Conservation (phyloP, 2,888 invertebrate genomes). For the Caenorhabditis uteleia region DNA sequence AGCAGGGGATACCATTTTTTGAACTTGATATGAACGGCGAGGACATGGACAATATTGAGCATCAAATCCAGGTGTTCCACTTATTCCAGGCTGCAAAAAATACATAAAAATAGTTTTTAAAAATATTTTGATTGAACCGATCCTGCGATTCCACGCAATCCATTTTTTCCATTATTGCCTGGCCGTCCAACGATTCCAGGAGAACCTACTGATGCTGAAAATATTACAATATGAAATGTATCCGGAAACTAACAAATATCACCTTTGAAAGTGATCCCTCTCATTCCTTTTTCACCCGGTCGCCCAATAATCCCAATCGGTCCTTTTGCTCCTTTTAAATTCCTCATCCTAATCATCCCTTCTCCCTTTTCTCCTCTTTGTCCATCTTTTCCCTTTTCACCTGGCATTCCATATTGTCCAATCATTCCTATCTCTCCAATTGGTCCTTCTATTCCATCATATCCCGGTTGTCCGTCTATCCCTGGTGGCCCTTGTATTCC, state of each 20-base stretch:
- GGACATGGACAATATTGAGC: conserved; percentile 31
- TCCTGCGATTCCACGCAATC: conserved; percentile 7
- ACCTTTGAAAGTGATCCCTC: conserved; percentile 3
- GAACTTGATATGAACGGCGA: not conserved
- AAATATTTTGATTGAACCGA: not conserved
- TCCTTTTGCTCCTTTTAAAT: conserved; percentile 11
- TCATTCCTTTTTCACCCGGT: conserved; percentile 22
- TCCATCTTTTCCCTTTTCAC: no score
- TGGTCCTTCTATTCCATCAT: conserved; percentile 5
- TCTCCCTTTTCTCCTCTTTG: no score
- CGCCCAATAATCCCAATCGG: conserved; percentile 6
- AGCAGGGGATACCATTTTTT: no score
- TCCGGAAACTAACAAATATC: not conserved
- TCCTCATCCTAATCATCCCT: conserved; percentile 15
- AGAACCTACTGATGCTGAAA: conserved; percentile 13
- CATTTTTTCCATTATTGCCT: conserved; percentile 6
- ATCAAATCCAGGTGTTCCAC: conserved; percentile 21
- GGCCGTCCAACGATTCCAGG: conserved; percentile 12
- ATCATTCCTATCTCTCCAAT: conserved; percentile 10
- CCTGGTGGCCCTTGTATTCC: conserved; percentile 24
- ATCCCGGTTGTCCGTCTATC: conserved; percentile 15
- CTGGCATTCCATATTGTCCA: conserved; percentile 3
- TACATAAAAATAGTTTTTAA: not conserved
- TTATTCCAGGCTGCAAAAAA: conserved; percentile 7
- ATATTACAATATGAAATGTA: not conserved